Conservation (phyloP, 2,797 vertebrate species). For the Siniperca obscura region DNA sequence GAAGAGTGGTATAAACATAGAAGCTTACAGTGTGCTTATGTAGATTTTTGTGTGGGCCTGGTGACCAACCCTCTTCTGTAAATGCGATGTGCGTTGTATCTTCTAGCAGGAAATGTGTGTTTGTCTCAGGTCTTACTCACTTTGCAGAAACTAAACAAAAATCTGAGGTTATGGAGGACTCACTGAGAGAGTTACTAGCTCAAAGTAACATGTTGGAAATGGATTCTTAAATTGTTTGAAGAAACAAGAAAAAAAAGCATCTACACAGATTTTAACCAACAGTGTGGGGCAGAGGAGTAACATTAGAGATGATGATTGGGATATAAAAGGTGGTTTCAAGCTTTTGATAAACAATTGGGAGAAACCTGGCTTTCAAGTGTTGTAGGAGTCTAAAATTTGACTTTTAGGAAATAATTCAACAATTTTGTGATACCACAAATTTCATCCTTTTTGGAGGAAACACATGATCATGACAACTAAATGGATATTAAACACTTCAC, state of each 20-base stretch:
- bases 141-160: constrained; percentile 34
- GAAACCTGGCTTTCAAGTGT: background rate
- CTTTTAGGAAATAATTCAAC: background rate
- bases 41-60: constrained; percentile 41
- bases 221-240: constrained; percentile 2
- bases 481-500: background rate
- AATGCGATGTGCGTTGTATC: constrained; percentile 20
- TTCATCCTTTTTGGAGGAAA: background rate
- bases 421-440: background rate
- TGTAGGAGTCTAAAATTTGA: background rate
- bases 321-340: background rate
- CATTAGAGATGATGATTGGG: background rate
- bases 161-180: background rate
- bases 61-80: constrained; percentile 33
- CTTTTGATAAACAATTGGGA: background rate
- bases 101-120: constrained; percentile 10
- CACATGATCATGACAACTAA: background rate
- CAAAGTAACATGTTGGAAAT: background rate
- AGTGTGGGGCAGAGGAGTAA: background rate
- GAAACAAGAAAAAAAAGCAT: background rate
- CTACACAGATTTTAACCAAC: background rate
- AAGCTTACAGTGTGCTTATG: constrained; percentile 30
- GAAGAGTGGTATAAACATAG: constrained; percentile 57
- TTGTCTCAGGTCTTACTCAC: constrained; percentile 24
- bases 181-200: background rate